Conservation (phyloP, 2,797 vertebrate genomes). For the Crocodylus rhombifer region DNA sequence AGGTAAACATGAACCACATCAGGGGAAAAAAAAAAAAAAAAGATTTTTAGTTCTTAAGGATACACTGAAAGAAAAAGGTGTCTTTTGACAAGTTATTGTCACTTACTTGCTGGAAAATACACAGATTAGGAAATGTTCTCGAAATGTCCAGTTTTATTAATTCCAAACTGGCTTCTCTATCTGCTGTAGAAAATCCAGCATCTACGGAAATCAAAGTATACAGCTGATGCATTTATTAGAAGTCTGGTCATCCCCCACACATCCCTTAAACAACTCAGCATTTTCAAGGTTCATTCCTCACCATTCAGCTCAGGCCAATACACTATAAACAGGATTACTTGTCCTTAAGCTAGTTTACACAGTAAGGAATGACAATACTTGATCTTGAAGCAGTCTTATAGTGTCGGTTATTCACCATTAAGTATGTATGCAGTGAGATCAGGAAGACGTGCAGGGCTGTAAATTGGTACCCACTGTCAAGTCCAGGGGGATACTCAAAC, state of each 20-base stretch:
- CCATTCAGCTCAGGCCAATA: not conserved
- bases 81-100: not conserved
- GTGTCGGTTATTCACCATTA: not conserved
- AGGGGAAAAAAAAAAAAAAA: too few relatives aligned
- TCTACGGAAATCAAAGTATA: conserved; percentile 77
- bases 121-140: conserved; percentile 93
- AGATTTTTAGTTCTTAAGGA: too few relatives aligned
- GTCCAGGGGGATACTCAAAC: not conserved
- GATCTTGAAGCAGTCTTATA: not conserved
- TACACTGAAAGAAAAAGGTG: too few relatives aligned
- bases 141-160: conserved; percentile 98
- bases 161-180: conserved; percentile 95
- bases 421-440: fast-evolving
- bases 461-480: not conserved
- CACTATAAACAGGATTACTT: not conserved
- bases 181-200: conserved; percentile 85
- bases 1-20: too few relatives aligned
- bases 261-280: not conserved
- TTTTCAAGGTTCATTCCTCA: not conserved
- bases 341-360: not conserved
- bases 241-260: fast-evolving
- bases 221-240: not conserved
- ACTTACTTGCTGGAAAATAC: conserved; percentile 95
- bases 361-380: not conserved
- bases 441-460: not conserved